Evolutionary conservation across 2,797 vertebrate genomes (phyloP).

Genomic region (Echiichthys vipera): DNA sequence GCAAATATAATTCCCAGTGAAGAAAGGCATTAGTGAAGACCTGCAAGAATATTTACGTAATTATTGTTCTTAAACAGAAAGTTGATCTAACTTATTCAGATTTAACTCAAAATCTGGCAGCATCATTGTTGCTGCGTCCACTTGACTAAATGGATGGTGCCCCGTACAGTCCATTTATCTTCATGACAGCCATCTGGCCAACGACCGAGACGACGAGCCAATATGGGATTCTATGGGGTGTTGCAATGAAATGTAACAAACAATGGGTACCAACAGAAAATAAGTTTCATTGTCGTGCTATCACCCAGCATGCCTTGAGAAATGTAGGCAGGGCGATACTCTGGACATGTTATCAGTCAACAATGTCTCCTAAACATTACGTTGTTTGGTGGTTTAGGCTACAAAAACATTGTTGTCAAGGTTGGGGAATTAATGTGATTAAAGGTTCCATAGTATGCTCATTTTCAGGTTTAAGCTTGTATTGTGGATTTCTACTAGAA

Average conservation of each 20-base stretch:
- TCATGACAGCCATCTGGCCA: conserved; percentile 60
- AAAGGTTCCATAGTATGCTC: too few relatives aligned
- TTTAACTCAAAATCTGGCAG: background rate
- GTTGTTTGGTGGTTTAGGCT: background rate
- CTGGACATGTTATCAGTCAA: background rate
- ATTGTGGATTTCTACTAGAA: too few relatives aligned
- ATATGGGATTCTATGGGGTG: conserved; percentile 13
- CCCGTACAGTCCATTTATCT: conserved; percentile 50
- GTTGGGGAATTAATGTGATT: background rate
- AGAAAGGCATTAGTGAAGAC: background rate
- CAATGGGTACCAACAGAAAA: background rate
- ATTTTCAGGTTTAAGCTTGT: too few relatives aligned
- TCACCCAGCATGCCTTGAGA: background rate
- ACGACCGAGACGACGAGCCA: conserved; percentile 7
- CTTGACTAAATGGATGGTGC: conserved; percentile 13
- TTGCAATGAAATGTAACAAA: conserved; percentile 8
- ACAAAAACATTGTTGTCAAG: background rate
- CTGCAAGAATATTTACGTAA: background rate
- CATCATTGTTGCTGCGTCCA: background rate
- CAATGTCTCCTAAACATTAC: background rate
- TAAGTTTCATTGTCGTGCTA: background rate
- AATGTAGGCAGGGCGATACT: background rate
- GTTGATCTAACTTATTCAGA: background rate
- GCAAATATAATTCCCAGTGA: background rate
- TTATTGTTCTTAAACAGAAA: background rate